Evolutionary conservation across 2,888 invertebrate genomes (phyloP).

Genomic region (Prosapia bicincta): DNA sequence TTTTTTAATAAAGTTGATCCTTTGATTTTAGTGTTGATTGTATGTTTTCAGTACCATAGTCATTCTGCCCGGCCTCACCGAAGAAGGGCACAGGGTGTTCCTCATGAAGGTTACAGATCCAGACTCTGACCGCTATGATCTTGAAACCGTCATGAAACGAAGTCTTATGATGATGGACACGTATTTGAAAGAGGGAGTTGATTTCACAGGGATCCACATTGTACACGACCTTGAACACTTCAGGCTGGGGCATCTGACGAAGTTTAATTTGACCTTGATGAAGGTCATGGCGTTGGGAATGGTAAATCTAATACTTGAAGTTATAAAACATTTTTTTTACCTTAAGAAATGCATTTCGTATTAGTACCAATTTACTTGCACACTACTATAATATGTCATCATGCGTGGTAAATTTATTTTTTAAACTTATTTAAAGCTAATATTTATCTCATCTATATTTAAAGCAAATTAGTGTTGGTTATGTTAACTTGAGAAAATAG

Average conservation of each 20-base stretch:
- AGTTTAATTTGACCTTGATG: slow-evolving; percentile 37
- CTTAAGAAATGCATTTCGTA: too few relatives aligned
- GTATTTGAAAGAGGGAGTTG: slow-evolving; percentile 37
- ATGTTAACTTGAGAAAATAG: too few relatives aligned
- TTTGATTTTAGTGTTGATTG: too few relatives aligned
- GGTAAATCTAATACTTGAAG: slow-evolving; percentile 37
- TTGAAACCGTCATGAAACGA: slow-evolving; percentile 33
- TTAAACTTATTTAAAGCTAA: too few relatives aligned
- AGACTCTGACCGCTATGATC: slow-evolving; percentile 34
- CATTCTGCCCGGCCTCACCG: slow-evolving; percentile 37
- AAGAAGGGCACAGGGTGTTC: slow-evolving; percentile 35
- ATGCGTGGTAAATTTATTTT: too few relatives aligned
- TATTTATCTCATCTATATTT: too few relatives aligned
- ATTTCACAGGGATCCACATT: slow-evolving; percentile 40
- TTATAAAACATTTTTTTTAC: not conserved
- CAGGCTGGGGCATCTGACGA: slow-evolving; percentile 36
- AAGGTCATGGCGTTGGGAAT: slow-evolving; percentile 38
- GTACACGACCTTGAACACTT: slow-evolving; percentile 38
- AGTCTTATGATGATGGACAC: slow-evolving; percentile 38
- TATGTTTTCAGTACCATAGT: slow-evolving; percentile 34
- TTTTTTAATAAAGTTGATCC: too few relatives aligned
- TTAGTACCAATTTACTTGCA: too few relatives aligned
- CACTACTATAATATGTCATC: too few relatives aligned
- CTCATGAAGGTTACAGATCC: slow-evolving; percentile 35
- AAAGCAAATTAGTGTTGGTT: too few relatives aligned